Evolutionary conservation across 1,140 invertebrate species (phyloP).

Genomic region (Drosophila ohnishii): DNA sequence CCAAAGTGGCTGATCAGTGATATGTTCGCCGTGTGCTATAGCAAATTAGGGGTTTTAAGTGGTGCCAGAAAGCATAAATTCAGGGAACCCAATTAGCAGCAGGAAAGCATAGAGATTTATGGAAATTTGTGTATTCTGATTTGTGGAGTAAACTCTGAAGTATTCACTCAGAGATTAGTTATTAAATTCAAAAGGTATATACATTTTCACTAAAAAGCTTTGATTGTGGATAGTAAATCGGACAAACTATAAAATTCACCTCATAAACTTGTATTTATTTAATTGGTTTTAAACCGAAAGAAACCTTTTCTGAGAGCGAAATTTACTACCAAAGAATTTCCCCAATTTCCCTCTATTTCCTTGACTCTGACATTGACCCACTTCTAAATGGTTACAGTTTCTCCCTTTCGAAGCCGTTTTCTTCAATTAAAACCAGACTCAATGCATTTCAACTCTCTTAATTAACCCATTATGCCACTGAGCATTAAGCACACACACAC

Average conservation of each 20-base stretch:
- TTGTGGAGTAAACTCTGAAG: neutral
- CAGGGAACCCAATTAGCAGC: constrained; percentile 12
- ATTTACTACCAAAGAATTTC: neutral
- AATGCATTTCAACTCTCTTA: constrained; percentile 10
- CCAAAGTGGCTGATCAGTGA: neutral
- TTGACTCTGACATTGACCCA: constrained; percentile 14
- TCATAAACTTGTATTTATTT: neutral
- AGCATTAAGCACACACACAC: constrained; percentile 8
- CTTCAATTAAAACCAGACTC: constrained; percentile 20
- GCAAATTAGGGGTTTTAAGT: constrained; percentile 59
- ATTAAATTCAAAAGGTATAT: neutral
- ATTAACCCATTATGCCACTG: constrained; percentile 24
- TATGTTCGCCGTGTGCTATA: constrained; percentile 47
- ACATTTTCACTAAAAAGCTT: neutral
- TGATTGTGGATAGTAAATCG: neutral
- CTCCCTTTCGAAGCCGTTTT: neutral
- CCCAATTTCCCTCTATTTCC: neutral
- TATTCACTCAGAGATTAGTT: neutral
- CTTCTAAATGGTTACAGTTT: neutral
- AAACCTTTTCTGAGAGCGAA: too few species aligned
- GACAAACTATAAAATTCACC: neutral
- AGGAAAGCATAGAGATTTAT: neutral
- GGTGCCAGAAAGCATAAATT: constrained; percentile 27
- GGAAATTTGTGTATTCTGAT: constrained; percentile 3
- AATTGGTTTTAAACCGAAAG: neutral